Conservation (phyloP, 1,140 invertebrate genomes). For the Tyrophagus putrescentiae region DNA sequence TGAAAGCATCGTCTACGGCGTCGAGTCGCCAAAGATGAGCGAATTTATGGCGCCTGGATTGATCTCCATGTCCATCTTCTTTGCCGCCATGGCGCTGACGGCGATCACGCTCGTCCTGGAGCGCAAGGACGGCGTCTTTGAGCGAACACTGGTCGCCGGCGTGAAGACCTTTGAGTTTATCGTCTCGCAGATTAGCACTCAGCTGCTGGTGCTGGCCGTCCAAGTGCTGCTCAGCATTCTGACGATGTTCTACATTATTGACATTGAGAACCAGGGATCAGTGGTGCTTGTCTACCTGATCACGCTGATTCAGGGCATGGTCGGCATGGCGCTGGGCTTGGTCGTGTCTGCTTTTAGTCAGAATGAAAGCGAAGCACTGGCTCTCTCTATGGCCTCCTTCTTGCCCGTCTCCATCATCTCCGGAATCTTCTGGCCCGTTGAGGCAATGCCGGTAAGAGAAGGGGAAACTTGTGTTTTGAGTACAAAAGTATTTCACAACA, state of each 20-base stretch:
- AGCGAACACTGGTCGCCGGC: conserved; percentile 74
- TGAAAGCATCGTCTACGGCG: conserved; percentile 69
- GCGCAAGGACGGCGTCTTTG: conserved; percentile 69
- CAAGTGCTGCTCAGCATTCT: conserved; percentile 72
- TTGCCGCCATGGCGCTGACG: conserved; percentile 83
- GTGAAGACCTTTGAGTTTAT: conserved; percentile 76
- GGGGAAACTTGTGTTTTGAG: too few relatives aligned
- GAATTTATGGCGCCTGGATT: conserved; percentile 43
- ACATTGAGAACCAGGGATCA: conserved; percentile 60
- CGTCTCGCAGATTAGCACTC: conserved; percentile 76
- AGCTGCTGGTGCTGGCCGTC: conserved; percentile 85
- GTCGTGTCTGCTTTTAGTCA: conserved; percentile 72
- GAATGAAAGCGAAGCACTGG: conserved; percentile 76
- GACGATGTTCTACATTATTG: conserved; percentile 65
- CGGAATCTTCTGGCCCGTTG: conserved; percentile 82
- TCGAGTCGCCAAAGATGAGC: conserved; percentile 61
- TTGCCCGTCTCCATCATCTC: conserved; percentile 47
- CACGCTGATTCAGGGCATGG: conserved; percentile 58
- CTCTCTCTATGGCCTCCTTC: conserved; percentile 77
- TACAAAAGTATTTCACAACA: too few relatives aligned
- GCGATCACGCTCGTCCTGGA: conserved; percentile 81
- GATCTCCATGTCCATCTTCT: conserved; percentile 49
- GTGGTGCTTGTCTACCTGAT: conserved; percentile 55
- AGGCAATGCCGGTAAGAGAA: conserved; percentile 72
- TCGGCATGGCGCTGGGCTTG: conserved; percentile 86